phyloP scores from a whole-genome alignment of 2,113 vertebrate species.

The Centrocercus urophasianus region DNA sequence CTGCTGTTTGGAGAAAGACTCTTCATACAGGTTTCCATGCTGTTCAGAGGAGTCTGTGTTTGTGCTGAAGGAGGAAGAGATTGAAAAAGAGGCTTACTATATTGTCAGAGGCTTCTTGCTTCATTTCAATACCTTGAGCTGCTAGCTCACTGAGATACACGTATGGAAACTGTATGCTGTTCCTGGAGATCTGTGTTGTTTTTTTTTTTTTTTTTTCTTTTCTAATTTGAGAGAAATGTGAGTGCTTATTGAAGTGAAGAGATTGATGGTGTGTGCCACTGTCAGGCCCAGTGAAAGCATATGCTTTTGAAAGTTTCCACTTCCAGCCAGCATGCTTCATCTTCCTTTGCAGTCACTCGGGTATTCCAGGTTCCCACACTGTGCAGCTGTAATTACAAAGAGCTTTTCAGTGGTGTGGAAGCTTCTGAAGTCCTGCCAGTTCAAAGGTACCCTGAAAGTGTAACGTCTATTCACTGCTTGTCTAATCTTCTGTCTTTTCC shows the following conservation, averaged over 20 bases:
- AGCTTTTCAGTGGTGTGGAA: not conserved
- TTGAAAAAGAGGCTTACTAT: slow-evolving; percentile 60
- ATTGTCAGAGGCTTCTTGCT: slow-evolving; percentile 54
- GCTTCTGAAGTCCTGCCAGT: not conserved
- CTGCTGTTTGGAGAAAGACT: not conserved
- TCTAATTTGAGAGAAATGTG: slow-evolving; percentile 55
- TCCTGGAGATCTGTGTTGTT: slow-evolving; percentile 31
- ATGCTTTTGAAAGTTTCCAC: slow-evolving; percentile 13
- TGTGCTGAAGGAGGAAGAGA: slow-evolving; percentile 41
- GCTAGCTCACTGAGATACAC: slow-evolving; percentile 43
- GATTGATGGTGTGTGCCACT: slow-evolving; percentile 28
- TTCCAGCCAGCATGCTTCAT: not conserved
- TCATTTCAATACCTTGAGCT: slow-evolving; percentile 25
- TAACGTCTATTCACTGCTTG: not conserved
- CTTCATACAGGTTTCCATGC: not conserved
- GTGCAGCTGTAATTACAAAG: not conserved
- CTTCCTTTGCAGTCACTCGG: not conserved
- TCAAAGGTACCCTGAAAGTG: not conserved
- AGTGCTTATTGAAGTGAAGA: slow-evolving; percentile 10
- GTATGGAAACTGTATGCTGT: slow-evolving; percentile 52
- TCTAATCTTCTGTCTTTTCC: not conserved
- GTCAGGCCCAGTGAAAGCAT: not conserved
- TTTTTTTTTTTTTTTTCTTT: not conserved
- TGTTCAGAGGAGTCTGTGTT: not conserved
- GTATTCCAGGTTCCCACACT: not conserved